A percentile compares a stretch with the other conserved stretches of the same genome.
These are phyloP conservation scores for Porites evermanni DNA, from an alignment of 92 coral and sea anemone genomes.

Conservation along the genomic window DNA sequence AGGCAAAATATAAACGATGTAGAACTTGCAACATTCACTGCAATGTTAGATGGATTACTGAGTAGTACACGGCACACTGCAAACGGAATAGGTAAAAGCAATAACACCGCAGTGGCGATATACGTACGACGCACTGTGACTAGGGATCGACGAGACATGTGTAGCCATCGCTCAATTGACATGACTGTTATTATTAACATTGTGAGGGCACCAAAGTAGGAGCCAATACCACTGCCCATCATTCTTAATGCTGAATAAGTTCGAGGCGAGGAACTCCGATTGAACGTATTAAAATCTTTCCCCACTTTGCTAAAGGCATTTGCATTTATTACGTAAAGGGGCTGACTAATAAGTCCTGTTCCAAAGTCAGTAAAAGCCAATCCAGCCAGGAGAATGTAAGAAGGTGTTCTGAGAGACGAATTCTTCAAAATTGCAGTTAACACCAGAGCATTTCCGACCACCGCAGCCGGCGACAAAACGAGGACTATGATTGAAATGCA, in stretches of 20 bases:
- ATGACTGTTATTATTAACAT: background rate
- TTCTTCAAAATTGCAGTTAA: slow-evolving; percentile 4
- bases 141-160: slow-evolving; percentile 1
- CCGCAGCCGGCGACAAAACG: slow-evolving; percentile 7
- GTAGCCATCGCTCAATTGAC: slow-evolving; percentile 24
- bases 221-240: background rate
- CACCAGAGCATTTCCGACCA: slow-evolving; percentile 4
- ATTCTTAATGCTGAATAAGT: background rate
- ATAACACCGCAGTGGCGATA: background rate
- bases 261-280: no score
- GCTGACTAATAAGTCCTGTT: slow-evolving; percentile 8
- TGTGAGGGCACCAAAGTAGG: background rate
- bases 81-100: background rate
- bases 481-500: background rate
- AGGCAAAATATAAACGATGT: background rate
- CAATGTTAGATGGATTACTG: background rate
- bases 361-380: slow-evolving; percentile 28
- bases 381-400: background rate
- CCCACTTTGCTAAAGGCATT: no score
- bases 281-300: no score
- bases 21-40: background rate
- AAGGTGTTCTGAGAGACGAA: background rate
- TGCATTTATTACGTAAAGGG: background rate
- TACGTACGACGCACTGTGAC: slow-evolving; percentile 1
- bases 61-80: no score